Evolutionary conservation across 2,888 invertebrate species (phyloP), one percentile per base, ranked within the genome.

Genomic region (Synanthedon tipuliformis): DNA sequence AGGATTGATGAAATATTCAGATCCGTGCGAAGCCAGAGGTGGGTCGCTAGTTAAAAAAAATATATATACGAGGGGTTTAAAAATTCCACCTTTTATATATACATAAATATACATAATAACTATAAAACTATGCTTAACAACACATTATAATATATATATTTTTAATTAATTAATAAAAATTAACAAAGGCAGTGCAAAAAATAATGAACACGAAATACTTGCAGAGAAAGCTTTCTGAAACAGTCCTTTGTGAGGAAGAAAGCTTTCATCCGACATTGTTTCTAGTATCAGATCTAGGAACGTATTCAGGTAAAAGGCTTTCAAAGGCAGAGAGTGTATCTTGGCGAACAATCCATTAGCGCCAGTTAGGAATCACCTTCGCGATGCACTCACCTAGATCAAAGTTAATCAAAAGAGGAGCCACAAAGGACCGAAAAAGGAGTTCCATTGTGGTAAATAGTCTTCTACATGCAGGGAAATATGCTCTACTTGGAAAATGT

Each of bases 351-450:
- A 84, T 84, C 81, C 83, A 84, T 84, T 84, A 84, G 74, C 62
- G 61, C 60, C 55, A 55, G 56, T 51, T 50, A 12, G 54, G 12
- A 34, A 23, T 16, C 41, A 41, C 41, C 50, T 54, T 60, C 60
- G 56, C 57, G 54, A 55, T 65, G 75, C 76, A 82, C 82, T 81
- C 79, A 79, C 81, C 82, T 81, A 86, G 77, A 87, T 87, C 86
- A 86, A 86, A 88, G 88, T 85, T 88, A 88, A 88, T 88, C 87
- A 87, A 81, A 85, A 78, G 74, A 73, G 69, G 71, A 65, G 66
- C 68, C 80, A 84, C 84, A 85, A 85, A 84, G 80, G 74, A 78
- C 73, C 77, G 71, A 75, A 83, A 83, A 84, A 82, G 80, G 78
- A 81, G 78, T 78, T 71, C 76, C 73, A 76, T 80, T 81, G 82